Evolutionary conservation across 2,888 invertebrate genomes (phyloP).

Genomic region (Geotrupes spiniger): DNA sequence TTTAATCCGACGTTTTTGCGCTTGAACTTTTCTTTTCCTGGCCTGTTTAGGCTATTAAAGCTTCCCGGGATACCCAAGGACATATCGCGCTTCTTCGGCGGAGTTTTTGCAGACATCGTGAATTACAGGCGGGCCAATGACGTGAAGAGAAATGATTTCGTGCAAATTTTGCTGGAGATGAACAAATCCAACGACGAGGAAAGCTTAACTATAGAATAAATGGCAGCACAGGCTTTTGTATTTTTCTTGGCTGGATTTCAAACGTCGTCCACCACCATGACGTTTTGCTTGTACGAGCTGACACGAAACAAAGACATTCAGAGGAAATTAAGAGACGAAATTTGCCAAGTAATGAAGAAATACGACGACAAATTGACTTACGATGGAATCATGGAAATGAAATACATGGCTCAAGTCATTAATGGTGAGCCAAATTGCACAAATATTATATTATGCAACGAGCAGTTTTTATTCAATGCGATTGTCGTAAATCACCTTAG

Average conservation of each 20-base stretch:
- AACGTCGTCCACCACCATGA: constrained; percentile 47
- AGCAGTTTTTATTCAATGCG: no score
- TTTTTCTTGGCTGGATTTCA: constrained; percentile 52
- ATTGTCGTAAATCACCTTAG: no score
- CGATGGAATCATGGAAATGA: no score
- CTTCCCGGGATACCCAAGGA: no score
- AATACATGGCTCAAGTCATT: no score
- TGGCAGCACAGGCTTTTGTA: constrained; percentile 43
- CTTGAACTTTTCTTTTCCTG: constrained; percentile 24
- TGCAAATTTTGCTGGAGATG: constrained; percentile 23
- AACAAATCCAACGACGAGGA: constrained; percentile 1
- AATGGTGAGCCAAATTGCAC: no score
- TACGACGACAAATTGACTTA: no score
- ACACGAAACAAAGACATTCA: constrained; percentile 44
- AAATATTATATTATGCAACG: no score
- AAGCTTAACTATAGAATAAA: constrained; percentile 10
- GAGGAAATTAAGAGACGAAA: constrained; percentile 47
- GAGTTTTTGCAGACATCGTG: constrained; percentile 30
- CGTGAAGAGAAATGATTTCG: constrained; percentile 37
- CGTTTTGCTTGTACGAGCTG: constrained; percentile 44
- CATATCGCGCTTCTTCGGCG: constrained; percentile 36
- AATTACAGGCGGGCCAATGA: no score
- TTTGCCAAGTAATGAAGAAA: constrained; percentile 38
- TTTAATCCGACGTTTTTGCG: not conserved
- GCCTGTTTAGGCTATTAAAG: constrained; percentile 24